Conservation (phyloP, 1,140 invertebrate species). For the Trichonephila clavata region DNA sequence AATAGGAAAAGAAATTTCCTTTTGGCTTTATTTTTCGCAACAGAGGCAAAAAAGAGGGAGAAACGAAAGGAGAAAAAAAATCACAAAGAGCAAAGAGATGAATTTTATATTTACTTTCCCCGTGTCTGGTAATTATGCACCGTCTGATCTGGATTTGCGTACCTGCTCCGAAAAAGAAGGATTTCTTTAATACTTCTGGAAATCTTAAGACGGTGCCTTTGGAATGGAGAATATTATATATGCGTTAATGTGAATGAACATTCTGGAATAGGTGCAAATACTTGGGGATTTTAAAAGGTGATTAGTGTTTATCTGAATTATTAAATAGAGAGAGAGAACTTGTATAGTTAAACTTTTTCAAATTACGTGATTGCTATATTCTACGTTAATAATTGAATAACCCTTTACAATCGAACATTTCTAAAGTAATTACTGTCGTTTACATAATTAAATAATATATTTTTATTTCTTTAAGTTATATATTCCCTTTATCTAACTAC, state of each 20-base stretch:
- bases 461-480: no score
- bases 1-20: conserved; percentile 59
- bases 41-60: not conserved
- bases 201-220: not conserved
- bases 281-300: no score
- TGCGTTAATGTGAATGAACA: not conserved
- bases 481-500: no score
- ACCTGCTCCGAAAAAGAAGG: not conserved
- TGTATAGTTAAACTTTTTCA: no score
- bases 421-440: no score
- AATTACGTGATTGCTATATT: no score
- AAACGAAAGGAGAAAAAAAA: not conserved
- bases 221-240: not conserved
- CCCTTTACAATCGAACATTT: no score
- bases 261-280: not conserved
- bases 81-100: conserved; percentile 40
- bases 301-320: no score
- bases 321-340: no score
- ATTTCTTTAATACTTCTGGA: not conserved
- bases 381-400: no score
- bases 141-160: conserved; percentile 23
- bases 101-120: conserved; percentile 67
- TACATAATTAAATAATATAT: no score
- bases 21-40: conserved; percentile 32
- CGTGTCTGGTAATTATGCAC: conserved; percentile 61